Evolutionary conservation across 2,113 vertebrate species (phyloP), one percentile per base, ranked within the genome.

Genomic region (Tragelaphus strepsiceros): DNA sequence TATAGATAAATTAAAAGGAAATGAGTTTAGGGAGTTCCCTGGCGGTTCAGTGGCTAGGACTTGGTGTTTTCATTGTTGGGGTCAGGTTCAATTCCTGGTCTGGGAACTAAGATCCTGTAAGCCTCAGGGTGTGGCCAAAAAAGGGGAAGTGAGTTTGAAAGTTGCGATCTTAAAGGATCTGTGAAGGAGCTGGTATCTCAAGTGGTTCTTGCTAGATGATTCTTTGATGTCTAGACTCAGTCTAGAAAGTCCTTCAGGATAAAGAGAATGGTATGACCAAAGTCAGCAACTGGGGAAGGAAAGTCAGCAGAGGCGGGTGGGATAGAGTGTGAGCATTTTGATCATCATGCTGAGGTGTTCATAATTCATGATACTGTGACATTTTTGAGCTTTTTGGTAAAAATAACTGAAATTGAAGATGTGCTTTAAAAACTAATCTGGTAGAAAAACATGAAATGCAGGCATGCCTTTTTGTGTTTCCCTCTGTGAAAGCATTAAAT

Each of bases 301-400:
- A 51, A 22, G 64, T 35, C 22, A 54, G 61, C 32, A 8, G 49
- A 14, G n/a, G 30, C 14, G 19, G 77, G 30, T 10, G 26, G 71
- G 14, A 7, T 22, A 5, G 35, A 28, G 32, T 7, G 11, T n/a
- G 16, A n/a, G 62, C 12, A 4, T 53, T 30, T 4, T 15, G 6
- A 32, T 7, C 12, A 7, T 28, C 19, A 7, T 10, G 43, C 9
- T 3, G 49, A 43, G 28, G 9, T 22, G 11, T 58, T 88, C 6
- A 8, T 74, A 32, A 43, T 43, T 87, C 54, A 16, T 30, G 8
- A 12, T 11, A 22, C 26, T 0, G 0, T 67, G 83, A 30, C 2
- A 1, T 53, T 49, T 64, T 21, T 53, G 28, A n/a, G 26, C 22
- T n/a, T 21, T 74, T 13, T 49, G 9, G 39, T 74, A 78, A 91